Evolutionary conservation across 2,797 vertebrate genomes (phyloP).

Genomic region (Microctenopoma stevenorrisi): DNA sequence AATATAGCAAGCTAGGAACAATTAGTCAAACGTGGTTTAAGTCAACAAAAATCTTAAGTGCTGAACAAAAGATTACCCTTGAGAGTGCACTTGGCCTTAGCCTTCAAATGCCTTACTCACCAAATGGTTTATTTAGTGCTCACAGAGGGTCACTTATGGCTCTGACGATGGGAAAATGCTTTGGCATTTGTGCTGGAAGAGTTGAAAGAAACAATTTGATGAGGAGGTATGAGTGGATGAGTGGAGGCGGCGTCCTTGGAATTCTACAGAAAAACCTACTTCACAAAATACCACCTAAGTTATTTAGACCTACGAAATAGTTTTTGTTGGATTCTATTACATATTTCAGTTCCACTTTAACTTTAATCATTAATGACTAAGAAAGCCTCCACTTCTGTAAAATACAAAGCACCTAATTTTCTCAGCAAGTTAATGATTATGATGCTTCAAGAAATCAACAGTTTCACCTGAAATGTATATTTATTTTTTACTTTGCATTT

Average conservation of each 20-base stretch:
- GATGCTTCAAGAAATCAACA: no score
- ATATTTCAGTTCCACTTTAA: neutral
- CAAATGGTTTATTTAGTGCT: constrained; percentile 29
- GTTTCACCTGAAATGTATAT: neutral
- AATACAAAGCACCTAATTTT: no score
- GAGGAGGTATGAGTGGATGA: neutral
- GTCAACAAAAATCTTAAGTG: constrained; percentile 14
- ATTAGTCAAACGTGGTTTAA: constrained; percentile 17
- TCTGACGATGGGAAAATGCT: constrained; percentile 42
- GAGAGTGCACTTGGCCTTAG: constrained; percentile 31
- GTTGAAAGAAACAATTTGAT: constrained; percentile 5
- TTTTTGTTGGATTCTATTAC: neutral
- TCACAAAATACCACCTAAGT: neutral
- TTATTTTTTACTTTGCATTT: neutral
- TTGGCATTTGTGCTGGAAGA: neutral
- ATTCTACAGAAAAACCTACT: neutral
- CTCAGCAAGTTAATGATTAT: no score
- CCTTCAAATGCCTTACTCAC: constrained; percentile 39
- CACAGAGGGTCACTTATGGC: constrained; percentile 45
- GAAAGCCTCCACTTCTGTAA: neutral
- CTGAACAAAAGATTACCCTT: constrained; percentile 43
- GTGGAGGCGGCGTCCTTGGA: constrained; percentile 23
- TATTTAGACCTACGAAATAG: neutral
- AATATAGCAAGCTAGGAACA: neutral
- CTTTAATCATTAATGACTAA: neutral